Base-by-base conservation (phyloP, 2,797 vertebrate genomes). In the Acrocephalus scirpaceus region DNA sequence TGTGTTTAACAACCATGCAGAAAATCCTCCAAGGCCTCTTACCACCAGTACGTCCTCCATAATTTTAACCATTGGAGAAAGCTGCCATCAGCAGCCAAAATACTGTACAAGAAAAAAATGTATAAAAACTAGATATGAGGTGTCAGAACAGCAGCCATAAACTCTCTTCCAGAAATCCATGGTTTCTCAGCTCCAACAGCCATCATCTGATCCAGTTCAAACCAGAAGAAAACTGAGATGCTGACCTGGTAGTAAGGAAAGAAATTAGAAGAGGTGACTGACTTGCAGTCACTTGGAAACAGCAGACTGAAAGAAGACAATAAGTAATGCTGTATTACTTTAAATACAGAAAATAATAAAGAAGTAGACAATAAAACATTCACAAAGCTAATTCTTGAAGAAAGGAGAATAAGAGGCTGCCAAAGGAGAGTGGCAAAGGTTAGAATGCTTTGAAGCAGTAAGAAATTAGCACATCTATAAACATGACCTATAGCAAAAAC, bases 381-480 rank as follows among this genome's bases (percentile, higher is more conserved):
- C 67, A 83, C 2, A 2, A 12, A 44, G 27, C 2, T 62, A 5
- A 36, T 78, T 77, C 79, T 61, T 66, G 29, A 80, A 66, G 42
- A 48, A 73, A 58, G 8, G 9, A 74, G 30, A 61, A 13, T 51
- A 72, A 81, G 62, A 86, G 78, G 51, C 40, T 90, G 66, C 36
- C 79, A 73, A 27, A 50, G 17, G 27, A 74, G 32, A 64, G 66
- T 72, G 62, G 50, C 54, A 90, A 90, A 90, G 45, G 69, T 30
- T 81, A 80, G 50, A 83, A 62, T 29, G 29, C n/a, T 83, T 58
- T 65, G 64, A 86, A 40, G 38, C 38, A 34, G 23, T 26, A 72
- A 56, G 78, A 95, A 90, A 95, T 84, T 38, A 72, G 36, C 76
- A 86, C 66, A 81, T 92, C 65, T 71, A 80, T 86, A 90, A 75